Base-by-base conservation (phyloP, 2,888 invertebrate genomes). In the Vanessa cardui region DNA sequence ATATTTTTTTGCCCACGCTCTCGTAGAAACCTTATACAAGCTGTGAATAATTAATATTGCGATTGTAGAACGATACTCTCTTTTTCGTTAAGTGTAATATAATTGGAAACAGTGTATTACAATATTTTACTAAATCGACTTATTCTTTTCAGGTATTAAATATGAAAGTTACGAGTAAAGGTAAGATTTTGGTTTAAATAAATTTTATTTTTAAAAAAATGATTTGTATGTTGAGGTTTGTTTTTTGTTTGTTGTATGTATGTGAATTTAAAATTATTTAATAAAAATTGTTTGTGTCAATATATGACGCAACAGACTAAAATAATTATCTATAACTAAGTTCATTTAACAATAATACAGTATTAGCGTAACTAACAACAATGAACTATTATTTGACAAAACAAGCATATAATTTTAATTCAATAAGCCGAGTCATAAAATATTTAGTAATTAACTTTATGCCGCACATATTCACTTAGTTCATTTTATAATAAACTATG, bases 41-140 rank as follows among this genome's bases (percentile, higher is more conserved):
- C 63, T 66, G 45, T 73, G 71, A 73, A 71, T 73, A 64, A 69
- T 73, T 69, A 68, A 71, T 69, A 65, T 54, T 60, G 26, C 60
- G 20, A 66, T 69, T 60, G 63, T 67, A 61, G 47, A 39, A 67
- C 47, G 59, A 64, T 52, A 16, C 54, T 65, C 54, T 49, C 61
- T 69, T 26, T 26, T 1, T 67, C 64, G 50, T 50, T 20, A 49
- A 49, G 12, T 49, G 18, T n/a, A n/a, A n/a, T n/a, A n/a, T n/a
- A 60, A 39, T 12, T 12, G 21, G 46, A 47, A 58, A 64, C 47
- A 15, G 46, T 64, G 31, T 5, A 21, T 33, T 54, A 54, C 1
- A 16, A 31, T 33, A 7, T 54, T 21, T 54, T 54, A 54, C 6
- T 54, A 31, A 54, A 8, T 58, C 20, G 26, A 33, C 44, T 61